Evolutionary conservation across 2,888 invertebrate genomes (phyloP).

Genomic region (Ornithoptera priamus): DNA sequence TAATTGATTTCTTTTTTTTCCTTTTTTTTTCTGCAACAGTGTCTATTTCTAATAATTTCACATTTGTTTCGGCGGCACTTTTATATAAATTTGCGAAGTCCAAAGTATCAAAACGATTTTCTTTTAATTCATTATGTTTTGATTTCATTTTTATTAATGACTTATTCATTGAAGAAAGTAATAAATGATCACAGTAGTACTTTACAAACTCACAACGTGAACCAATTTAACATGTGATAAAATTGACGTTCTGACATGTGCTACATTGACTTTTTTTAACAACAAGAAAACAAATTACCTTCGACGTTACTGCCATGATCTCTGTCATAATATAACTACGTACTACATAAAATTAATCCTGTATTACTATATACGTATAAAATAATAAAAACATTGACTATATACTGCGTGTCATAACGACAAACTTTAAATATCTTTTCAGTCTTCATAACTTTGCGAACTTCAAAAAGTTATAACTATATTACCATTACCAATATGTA

Average conservation of each 20-base stretch:
- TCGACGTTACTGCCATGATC: too few relatives aligned
- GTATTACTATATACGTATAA: too few relatives aligned
- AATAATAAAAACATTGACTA: too few relatives aligned
- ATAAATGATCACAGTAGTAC: neutral
- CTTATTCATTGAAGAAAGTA: neutral
- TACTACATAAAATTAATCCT: too few relatives aligned
- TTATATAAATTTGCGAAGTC: slow-evolving; percentile 61
- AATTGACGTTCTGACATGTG: neutral
- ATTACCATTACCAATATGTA: too few relatives aligned
- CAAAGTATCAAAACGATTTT: slow-evolving; percentile 41
- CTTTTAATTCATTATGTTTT: slow-evolving; percentile 45
- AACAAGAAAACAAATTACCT: too few relatives aligned
- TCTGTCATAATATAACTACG: too few relatives aligned
- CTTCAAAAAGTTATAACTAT: too few relatives aligned
- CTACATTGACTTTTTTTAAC: neutral
- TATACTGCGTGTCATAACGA: too few relatives aligned
- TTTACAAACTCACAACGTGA: neutral
- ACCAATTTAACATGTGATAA: slow-evolving; percentile 16
- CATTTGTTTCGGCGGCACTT: slow-evolving; percentile 50
- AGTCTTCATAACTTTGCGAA: too few relatives aligned
- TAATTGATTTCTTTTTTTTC: too few relatives aligned
- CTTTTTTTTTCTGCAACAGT: neutral
- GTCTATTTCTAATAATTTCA: slow-evolving; percentile 39
- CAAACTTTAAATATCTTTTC: too few relatives aligned
- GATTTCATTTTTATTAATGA: slow-evolving; percentile 43